phyloP scores from a whole-genome alignment of 2,113 vertebrate species.

The Labrus mixtus region DNA sequence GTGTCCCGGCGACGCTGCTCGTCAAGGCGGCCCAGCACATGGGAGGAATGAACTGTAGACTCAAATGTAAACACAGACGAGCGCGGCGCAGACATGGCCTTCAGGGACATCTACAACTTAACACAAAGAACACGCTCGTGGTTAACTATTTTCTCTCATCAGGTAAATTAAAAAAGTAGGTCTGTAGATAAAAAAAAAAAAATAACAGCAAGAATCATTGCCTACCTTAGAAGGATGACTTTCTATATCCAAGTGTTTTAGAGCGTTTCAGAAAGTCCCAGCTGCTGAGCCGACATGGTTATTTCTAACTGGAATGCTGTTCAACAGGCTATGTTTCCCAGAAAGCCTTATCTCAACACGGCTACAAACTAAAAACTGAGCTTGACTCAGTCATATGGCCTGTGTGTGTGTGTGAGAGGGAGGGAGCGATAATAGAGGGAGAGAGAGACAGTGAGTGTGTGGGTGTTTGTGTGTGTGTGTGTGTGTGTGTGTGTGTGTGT shows the following conservation, averaged over 20 bases:
- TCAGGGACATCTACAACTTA: constrained; percentile 61
- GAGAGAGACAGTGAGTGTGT: constrained; percentile 3
- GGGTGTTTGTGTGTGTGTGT: constrained; percentile 14
- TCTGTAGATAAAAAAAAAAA: neutral
- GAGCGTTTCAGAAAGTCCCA: constrained; percentile 35
- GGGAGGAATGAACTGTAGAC: constrained; percentile 80
- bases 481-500: constrained; percentile 17
- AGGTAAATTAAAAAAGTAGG: constrained; percentile 2
- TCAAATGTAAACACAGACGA: constrained; percentile 84
- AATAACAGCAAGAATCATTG: constrained; percentile 16
- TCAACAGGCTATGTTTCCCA: constrained; percentile 54
- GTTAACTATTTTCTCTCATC: neutral
- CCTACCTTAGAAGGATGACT: constrained; percentile 61
- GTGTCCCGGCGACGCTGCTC: constrained; percentile 81
- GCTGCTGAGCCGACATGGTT: constrained; percentile 53
- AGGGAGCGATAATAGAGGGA: constrained; percentile 19
- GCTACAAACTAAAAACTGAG: constrained; percentile 72
- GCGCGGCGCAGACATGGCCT: constrained; percentile 70
- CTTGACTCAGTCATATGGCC: constrained; percentile 72
- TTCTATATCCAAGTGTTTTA: constrained; percentile 44
- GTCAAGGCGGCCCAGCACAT: constrained; percentile 80
- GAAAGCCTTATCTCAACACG: constrained; percentile 64
- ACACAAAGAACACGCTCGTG: constrained; percentile 22
- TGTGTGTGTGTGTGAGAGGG: constrained; percentile 58
- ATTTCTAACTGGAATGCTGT: constrained; percentile 63